Conservation (phyloP, 2,797 vertebrate genomes). For the Alcedo atthis region DNA sequence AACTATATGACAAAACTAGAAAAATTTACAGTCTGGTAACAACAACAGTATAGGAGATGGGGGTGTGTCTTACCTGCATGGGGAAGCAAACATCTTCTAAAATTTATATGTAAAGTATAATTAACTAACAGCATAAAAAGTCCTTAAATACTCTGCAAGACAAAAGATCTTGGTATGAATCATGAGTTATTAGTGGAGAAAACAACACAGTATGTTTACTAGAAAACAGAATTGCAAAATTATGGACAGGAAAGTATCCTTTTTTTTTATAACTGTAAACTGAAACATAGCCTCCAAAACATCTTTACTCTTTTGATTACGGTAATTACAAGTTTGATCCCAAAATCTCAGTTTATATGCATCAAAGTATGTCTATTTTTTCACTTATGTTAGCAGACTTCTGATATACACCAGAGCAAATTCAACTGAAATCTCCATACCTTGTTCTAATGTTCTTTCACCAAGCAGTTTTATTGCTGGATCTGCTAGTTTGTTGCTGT, state of each 20-base stretch:
- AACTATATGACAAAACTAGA: background rate
- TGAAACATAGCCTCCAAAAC: background rate
- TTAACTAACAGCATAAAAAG: background rate
- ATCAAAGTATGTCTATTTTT: background rate
- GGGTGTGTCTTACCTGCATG: background rate
- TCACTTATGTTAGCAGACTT: background rate
- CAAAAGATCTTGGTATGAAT: background rate
- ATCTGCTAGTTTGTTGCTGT: background rate
- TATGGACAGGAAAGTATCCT: background rate
- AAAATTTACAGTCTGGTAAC: background rate
- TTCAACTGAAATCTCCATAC: background rate
- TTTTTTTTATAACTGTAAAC: background rate
- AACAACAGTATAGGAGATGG: background rate
- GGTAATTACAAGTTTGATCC: background rate
- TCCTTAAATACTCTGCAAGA: background rate
- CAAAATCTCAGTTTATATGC: background rate
- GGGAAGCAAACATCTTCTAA: background rate
- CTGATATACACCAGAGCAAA: background rate
- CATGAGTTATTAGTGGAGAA: background rate
- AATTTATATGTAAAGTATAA: background rate
- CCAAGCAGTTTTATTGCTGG: slow-evolving; percentile 21
- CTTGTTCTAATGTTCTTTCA: background rate
- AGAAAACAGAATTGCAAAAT: background rate
- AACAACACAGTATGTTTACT: background rate
- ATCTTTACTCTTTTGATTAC: background rate